phyloP scores from a whole-genome alignment of 1,140 invertebrate species.

The Bursaphelenchus mucronatus region DNA sequence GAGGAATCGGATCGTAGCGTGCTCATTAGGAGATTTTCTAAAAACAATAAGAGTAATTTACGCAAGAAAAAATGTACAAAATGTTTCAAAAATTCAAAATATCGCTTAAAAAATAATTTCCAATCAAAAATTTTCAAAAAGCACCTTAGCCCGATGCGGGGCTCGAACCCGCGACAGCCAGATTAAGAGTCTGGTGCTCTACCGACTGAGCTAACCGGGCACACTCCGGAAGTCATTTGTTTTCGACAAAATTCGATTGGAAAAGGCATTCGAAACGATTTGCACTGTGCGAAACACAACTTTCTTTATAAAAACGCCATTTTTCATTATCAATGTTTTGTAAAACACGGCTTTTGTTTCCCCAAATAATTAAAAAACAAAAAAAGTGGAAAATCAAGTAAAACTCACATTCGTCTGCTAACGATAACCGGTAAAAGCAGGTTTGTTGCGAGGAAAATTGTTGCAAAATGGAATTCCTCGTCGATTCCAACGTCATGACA shows the following conservation, averaged over 20 bases:
- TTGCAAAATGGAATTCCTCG: conserved; percentile 1
- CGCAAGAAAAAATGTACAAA: no score
- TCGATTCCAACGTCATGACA: background rate
- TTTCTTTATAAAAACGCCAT: no score
- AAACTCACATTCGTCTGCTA: conserved; percentile 9
- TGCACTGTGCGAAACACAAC: no score
- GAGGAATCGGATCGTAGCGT: conserved; percentile 4
- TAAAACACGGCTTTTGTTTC: no score
- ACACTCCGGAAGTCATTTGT: background rate
- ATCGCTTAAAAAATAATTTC: no score
- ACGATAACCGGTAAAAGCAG: conserved; percentile 5
- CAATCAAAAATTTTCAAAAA: no score
- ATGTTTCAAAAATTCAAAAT: no score
- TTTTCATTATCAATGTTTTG: no score
- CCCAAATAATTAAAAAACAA: no score
- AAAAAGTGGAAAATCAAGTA: background rate
- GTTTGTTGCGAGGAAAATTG: conserved; percentile 2
- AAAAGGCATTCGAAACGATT: no score
- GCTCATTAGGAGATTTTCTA: conserved; percentile 2
- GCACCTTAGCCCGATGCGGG: conserved; percentile 51
- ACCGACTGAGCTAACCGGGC: conserved; percentile 61
- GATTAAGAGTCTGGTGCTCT: conserved; percentile 61
- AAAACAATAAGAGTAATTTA: conserved; percentile 3
- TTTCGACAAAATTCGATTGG: no score
- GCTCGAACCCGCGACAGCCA: conserved; percentile 59